A percentile compares a stretch with the other conserved stretches of the same genome.
These are phyloP conservation scores for Magallana ariakensis DNA, from an alignment of 1,140 invertebrate species.

Conservation along the genomic window DNA sequence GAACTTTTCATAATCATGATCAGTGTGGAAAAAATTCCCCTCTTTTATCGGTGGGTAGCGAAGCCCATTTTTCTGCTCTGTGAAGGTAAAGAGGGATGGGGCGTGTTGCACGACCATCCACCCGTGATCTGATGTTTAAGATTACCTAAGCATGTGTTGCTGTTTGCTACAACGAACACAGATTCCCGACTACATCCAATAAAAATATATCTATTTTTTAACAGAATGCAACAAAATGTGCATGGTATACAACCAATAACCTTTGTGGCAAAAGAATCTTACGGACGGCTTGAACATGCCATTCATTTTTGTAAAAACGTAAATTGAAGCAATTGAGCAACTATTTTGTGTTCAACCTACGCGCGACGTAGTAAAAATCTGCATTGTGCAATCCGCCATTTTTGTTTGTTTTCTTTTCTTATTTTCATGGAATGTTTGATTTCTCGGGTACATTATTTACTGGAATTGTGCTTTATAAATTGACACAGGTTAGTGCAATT, in stretches of 20 bases:
- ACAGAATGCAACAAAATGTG: too few relatives aligned
- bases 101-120: slow-evolving; percentile 21
- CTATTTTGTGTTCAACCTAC: slow-evolving; percentile 5
- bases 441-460: not conserved
- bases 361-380: not conserved
- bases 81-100: not conserved
- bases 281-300: too few relatives aligned
- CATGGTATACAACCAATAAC: too few relatives aligned
- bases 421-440: not conserved
- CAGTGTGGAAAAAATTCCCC: not conserved
- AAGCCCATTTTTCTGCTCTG: not conserved
- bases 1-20: not conserved
- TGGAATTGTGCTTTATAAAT: not conserved
- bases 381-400: not conserved
- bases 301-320: too few relatives aligned
- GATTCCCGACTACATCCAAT: not conserved
- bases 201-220: too few relatives aligned
- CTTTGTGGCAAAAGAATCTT: too few relatives aligned
- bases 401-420: not conserved
- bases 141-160: slow-evolving; percentile 3
- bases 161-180: not conserved
- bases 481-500: not conserved
- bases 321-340: not conserved
- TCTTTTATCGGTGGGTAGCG: slow-evolving; percentile 5
- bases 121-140: slow-evolving; percentile 3